Conservation (phyloP, 2,797 vertebrate genomes). For the Liparis tanakae region DNA sequence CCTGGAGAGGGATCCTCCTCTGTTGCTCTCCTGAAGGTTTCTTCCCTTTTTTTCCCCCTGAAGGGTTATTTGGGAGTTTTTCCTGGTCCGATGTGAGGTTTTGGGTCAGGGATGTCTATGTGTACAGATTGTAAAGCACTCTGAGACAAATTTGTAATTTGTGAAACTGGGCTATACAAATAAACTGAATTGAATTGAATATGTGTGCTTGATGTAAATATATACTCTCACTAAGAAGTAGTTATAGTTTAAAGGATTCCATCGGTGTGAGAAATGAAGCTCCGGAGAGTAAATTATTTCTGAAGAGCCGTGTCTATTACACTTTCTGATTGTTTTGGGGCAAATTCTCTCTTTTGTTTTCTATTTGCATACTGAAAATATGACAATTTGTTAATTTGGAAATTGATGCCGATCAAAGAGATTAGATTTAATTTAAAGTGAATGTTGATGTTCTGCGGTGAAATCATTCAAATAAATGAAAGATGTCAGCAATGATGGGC, state of each 20-base stretch:
- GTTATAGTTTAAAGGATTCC: conserved; percentile 38
- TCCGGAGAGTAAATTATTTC: conserved; percentile 15
- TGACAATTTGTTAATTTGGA: not conserved
- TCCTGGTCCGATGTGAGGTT: too few species aligned
- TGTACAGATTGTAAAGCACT: too few species aligned
- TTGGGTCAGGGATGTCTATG: too few species aligned
- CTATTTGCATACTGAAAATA: conserved; percentile 1
- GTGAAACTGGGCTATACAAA: too few species aligned
- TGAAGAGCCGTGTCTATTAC: not conserved
- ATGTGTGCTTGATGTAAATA: conserved; percentile 16
- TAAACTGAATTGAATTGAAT: too few species aligned
- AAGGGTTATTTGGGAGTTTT: too few species aligned
- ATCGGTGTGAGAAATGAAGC: conserved; percentile 26
- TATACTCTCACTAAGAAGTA: conserved; percentile 36
- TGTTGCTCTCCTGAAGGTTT: too few species aligned
- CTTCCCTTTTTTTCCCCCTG: too few species aligned
- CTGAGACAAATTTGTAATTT: too few species aligned
- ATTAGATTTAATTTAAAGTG: not conserved
- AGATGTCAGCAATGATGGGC: not conserved
- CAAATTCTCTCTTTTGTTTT: conserved; percentile 4
- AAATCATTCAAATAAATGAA: conserved; percentile 2
- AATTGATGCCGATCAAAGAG: not conserved
- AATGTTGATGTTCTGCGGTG: not conserved
- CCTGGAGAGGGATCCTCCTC: too few species aligned
- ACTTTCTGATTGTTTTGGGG: conserved; percentile 18